These are phyloP conservation scores for Herpetotheres cachinnans DNA, from an alignment of 2,113 vertebrate genomes.

Conservation along the genomic window DNA sequence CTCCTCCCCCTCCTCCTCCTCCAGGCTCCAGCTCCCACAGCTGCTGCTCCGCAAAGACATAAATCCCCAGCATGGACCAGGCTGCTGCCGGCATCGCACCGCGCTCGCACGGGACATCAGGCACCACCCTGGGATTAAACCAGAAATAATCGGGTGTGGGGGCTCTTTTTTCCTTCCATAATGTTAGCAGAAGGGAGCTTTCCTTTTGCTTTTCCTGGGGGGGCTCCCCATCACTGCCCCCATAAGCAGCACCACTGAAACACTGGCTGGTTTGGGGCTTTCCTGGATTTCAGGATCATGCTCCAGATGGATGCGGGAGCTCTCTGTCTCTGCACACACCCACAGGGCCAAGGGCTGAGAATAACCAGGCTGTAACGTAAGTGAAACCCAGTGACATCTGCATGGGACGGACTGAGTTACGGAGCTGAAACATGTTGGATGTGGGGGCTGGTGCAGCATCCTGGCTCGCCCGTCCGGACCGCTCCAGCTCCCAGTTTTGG, in stretches of 20 bases:
- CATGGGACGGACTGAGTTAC: accelerated
- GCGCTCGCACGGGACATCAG: neutral
- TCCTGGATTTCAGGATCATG: neutral
- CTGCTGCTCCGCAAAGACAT: neutral
- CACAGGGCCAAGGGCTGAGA: neutral
- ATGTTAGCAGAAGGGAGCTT: neutral
- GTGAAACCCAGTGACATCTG: neutral
- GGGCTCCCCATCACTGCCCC: neutral
- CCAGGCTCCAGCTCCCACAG: neutral
- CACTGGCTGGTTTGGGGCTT: neutral
- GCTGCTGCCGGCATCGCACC: neutral
- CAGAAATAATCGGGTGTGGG: neutral
- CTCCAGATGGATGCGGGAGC: neutral
- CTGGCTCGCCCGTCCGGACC: accelerated
- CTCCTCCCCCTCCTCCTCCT: neutral
- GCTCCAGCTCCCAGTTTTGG: neutral
- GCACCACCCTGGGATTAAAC: neutral
- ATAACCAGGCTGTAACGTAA: neutral
- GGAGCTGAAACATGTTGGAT: neutral
- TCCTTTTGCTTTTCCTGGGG: neutral
- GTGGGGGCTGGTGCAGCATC: no score
- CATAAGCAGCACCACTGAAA: neutral
- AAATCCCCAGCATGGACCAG: neutral
- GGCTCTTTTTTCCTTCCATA: neutral
- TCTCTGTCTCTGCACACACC: no score